Evolutionary conservation across 2,888 invertebrate species (phyloP).

Genomic region (Tetheella fluctuosa): DNA sequence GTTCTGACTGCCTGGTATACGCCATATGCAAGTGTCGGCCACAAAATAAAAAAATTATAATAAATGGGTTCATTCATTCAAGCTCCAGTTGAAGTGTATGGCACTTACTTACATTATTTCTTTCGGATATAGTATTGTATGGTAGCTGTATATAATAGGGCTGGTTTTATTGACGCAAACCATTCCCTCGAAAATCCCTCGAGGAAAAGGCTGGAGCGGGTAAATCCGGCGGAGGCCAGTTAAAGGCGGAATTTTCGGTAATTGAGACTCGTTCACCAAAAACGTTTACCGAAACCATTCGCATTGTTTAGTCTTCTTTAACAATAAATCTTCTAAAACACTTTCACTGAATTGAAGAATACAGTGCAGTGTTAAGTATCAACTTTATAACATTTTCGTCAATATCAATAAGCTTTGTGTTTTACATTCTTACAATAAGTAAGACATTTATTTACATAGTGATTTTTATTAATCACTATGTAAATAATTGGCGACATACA

Average conservation of each 20-base stretch:
- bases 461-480: too few relatives aligned
- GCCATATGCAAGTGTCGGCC: too few relatives aligned
- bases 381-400: neutral
- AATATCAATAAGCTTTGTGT: too few relatives aligned
- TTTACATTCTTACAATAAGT: too few relatives aligned
- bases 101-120: neutral
- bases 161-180: slow-evolving; percentile 30
- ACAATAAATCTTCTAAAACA: slow-evolving; percentile 22
- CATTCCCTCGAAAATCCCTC: slow-evolving; percentile 43
- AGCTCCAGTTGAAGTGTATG: neutral
- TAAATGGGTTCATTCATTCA: neutral
- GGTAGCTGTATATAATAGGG: slow-evolving; percentile 27
- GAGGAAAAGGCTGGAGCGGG: slow-evolving; percentile 28
- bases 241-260: slow-evolving; percentile 51
- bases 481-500: too few relatives aligned
- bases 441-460: too few relatives aligned
- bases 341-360: neutral
- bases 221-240: slow-evolving; percentile 40
- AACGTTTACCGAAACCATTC: slow-evolving; percentile 40
- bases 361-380: neutral
- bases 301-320: slow-evolving; percentile 43
- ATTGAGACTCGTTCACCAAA: slow-evolving; percentile 51
- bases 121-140: slow-evolving; percentile 6
- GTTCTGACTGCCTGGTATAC: too few relatives aligned
- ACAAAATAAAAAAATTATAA: neutral